Evolutionary conservation across 2,113 vertebrate genomes (phyloP).

Genomic region (Crotalus helleri): DNA sequence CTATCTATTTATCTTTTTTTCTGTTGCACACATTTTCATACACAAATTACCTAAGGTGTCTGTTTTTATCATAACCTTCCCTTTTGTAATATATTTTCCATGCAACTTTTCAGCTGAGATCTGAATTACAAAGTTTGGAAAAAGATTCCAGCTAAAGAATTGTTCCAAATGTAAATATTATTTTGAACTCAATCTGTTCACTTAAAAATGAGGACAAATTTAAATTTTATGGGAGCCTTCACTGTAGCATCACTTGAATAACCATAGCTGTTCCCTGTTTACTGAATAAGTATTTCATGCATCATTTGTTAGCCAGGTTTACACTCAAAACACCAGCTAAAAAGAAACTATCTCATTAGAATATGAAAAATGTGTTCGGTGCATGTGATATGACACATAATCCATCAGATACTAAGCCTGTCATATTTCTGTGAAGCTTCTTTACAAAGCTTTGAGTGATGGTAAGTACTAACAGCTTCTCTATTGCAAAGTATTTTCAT

Average conservation of each 20-base stretch:
- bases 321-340: neutral
- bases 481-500: neutral
- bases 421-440: neutral
- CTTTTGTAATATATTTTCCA: neutral
- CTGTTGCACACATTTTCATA: neutral
- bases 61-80: neutral
- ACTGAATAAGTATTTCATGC: neutral
- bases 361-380: neutral
- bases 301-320: neutral
- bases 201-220: neutral
- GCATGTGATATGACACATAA: neutral
- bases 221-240: neutral
- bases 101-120: neutral
- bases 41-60: neutral
- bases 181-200: neutral
- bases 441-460: accelerated
- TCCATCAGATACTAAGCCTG: neutral
- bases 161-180: neutral
- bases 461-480: neutral
- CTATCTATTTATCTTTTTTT: neutral
- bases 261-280: neutral
- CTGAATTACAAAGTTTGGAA: neutral
- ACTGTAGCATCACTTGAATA: neutral
- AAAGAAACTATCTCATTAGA: constrained; percentile 17
- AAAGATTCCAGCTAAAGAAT: neutral